phyloP scores from a whole-genome alignment of 2,113 vertebrate species.

The Prinia subflava region DNA sequence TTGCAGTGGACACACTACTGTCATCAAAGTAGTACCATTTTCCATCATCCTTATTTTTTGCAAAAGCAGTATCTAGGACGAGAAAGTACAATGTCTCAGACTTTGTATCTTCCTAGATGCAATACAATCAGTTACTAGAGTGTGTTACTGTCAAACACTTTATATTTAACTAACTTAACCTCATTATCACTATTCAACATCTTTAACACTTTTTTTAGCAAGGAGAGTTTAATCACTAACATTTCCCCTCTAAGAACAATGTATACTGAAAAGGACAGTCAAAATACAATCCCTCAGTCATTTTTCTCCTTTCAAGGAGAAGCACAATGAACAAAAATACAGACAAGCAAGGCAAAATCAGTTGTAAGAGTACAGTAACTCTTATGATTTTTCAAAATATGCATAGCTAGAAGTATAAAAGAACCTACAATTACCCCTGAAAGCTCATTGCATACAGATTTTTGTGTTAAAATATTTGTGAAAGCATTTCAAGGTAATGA shows the following conservation, averaged over 20 bases:
- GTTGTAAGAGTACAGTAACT: background rate
- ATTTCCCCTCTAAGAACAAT: background rate
- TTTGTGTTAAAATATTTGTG: background rate
- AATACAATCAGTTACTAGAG: background rate
- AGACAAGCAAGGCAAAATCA: background rate
- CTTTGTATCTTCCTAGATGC: background rate
- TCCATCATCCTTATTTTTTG: conserved; percentile 93
- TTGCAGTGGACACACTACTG: conserved; percentile 91
- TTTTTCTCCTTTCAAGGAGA: background rate
- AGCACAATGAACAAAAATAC: background rate
- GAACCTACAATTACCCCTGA: background rate
- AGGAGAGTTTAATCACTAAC: background rate
- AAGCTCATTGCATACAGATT: background rate
- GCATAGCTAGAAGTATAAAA: background rate
- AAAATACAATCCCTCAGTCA: background rate
- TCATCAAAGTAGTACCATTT: conserved; percentile 99
- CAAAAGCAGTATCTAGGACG: conserved; percentile 90
- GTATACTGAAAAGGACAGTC: background rate
- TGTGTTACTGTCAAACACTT: background rate
- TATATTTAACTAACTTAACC: background rate
- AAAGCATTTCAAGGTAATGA: background rate
- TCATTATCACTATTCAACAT: background rate
- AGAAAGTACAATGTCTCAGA: background rate
- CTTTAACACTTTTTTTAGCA: background rate
- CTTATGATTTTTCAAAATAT: background rate